A percentile compares a stretch with the other conserved stretches of the same genome.
Evolutionary conservation across 2,113 vertebrate species (phyloP).

Genomic region (Sakesphorus luctuosus): DNA sequence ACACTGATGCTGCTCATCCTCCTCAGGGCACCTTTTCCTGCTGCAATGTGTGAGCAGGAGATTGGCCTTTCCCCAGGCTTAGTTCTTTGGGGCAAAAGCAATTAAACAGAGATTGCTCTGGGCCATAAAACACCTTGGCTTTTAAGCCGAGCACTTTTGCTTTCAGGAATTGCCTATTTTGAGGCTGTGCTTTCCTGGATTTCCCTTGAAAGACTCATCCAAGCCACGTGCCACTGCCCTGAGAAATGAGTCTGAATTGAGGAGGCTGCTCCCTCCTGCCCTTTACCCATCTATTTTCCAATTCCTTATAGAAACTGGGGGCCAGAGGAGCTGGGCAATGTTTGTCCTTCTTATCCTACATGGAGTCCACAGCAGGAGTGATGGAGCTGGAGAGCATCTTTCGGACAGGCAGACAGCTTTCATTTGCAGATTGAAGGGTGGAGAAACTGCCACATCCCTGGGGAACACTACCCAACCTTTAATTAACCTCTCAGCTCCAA

Average conservation of each 20-base stretch:
- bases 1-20: background rate
- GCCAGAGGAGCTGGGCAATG: background rate
- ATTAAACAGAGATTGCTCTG: background rate
- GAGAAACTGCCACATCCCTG: background rate
- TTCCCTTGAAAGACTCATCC: background rate
- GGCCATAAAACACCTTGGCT: background rate
- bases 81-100: background rate
- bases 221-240: background rate
- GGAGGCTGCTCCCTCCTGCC: background rate
- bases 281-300: background rate
- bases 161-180: background rate
- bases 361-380: accelerated
- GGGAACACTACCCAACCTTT: conserved; percentile 13
- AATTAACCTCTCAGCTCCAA: conserved; percentile 48
- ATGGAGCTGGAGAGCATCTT: background rate
- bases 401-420: background rate
- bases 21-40: background rate
- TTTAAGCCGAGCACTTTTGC: background rate
- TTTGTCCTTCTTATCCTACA: background rate
- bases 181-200: background rate
- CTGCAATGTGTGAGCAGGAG: background rate
- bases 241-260: background rate
- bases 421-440: background rate
- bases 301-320: background rate
- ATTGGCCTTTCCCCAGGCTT: background rate